These are phyloP conservation scores for Cromileptes altivelis DNA, from an alignment of 2,113 vertebrate species.

Conservation along the genomic window DNA sequence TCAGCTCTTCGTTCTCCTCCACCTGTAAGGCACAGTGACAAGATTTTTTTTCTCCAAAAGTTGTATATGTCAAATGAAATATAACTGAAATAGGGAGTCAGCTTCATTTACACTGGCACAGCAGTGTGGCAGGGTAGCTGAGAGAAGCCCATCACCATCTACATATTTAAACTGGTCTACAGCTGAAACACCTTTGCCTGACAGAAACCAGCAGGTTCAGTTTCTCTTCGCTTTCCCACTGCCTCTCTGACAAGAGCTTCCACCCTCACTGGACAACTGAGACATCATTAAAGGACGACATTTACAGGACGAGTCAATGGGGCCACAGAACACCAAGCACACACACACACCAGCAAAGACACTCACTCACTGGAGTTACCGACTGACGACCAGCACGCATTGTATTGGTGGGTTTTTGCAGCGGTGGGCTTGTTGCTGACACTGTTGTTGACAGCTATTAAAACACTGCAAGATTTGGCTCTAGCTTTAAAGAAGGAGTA, in stretches of 20 bases:
- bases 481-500: constrained; percentile 78
- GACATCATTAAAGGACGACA: constrained; percentile 75
- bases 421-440: constrained; percentile 56
- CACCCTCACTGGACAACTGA: constrained; percentile 71
- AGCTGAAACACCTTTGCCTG: constrained; percentile 40
- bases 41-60: neutral
- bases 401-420: constrained; percentile 40
- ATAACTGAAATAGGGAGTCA: neutral
- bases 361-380: constrained; percentile 66
- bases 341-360: constrained; percentile 23
- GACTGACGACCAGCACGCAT: constrained; percentile 61
- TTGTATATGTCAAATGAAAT: constrained; percentile 31
- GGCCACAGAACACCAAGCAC: constrained; percentile 46
- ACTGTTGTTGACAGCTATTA: constrained; percentile 82
- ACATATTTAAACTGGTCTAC: constrained; percentile 42
- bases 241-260: constrained; percentile 65
- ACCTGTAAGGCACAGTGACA: constrained; percentile 80
- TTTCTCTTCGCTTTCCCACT: constrained; percentile 26
- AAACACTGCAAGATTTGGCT: constrained; percentile 79
- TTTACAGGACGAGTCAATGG: constrained; percentile 70
- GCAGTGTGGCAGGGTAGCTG: constrained; percentile 7
- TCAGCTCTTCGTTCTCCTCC: constrained; percentile 90
- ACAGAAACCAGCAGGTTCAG: constrained; percentile 43
- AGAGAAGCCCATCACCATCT: neutral
- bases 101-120: constrained; percentile 16